Evolutionary conservation across 1,140 invertebrate genomes (phyloP).

Genomic region (Sminthurides bifidus): DNA sequence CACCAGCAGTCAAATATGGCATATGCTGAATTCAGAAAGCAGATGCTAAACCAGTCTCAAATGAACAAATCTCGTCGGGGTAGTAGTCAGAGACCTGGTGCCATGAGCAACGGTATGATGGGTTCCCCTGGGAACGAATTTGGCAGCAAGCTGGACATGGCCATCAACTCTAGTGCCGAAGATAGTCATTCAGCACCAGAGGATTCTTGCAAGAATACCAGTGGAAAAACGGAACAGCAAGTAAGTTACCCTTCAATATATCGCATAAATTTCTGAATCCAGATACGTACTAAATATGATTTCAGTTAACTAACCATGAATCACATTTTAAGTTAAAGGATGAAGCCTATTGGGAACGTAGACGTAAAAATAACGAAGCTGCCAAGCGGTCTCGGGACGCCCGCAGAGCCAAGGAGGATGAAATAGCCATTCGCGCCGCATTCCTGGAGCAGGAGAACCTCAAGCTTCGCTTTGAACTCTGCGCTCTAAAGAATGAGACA

Average conservation of each 20-base stretch:
- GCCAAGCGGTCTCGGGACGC: slow-evolving; percentile 87
- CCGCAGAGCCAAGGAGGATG: slow-evolving; percentile 77
- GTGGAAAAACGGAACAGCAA: slow-evolving; percentile 29
- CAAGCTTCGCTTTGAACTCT: slow-evolving; percentile 50
- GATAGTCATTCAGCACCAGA: slow-evolving; percentile 25
- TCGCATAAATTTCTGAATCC: too few species aligned
- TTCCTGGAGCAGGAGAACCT: slow-evolving; percentile 72
- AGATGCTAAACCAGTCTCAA: slow-evolving; percentile 50
- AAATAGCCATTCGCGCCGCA: slow-evolving; percentile 74
- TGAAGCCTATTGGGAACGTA: slow-evolving; percentile 69
- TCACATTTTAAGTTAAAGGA: slow-evolving; percentile 51
- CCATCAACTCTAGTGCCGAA: slow-evolving; percentile 13
- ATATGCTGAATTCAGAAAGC: slow-evolving; percentile 52
- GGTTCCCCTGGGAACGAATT: background rate
- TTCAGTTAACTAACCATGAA: too few species aligned
- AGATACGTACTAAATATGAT: too few species aligned
- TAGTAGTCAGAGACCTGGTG: background rate
- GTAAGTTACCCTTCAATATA: too few species aligned
- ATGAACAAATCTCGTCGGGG: slow-evolving; percentile 4
- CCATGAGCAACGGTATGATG: slow-evolving; percentile 3
- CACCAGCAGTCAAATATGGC: slow-evolving; percentile 35
- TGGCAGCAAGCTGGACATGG: slow-evolving; percentile 7
- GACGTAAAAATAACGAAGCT: slow-evolving; percentile 88
- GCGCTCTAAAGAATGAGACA: slow-evolving; percentile 48
- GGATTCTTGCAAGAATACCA: slow-evolving; percentile 10